A percentile compares a stretch with the other conserved stretches of the same genome.
Conservation (phyloP, 2,888 invertebrate genomes). For the Drosophila macrospina region DNA sequence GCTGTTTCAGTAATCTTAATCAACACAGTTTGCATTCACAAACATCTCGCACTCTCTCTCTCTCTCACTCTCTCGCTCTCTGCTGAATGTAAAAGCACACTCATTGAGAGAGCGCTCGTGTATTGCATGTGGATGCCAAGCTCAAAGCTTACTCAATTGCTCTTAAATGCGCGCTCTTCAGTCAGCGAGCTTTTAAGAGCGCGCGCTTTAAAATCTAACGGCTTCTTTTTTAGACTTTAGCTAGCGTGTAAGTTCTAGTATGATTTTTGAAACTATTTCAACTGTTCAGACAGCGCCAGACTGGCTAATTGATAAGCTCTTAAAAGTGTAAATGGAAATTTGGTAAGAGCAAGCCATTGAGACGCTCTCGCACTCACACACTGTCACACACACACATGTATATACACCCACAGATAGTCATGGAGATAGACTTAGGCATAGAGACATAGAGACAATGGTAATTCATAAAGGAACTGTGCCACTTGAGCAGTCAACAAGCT, state of each 20-base stretch:
- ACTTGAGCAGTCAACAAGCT: conserved; percentile 80
- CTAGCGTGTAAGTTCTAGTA: conserved; percentile 5
- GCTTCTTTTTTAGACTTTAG: conserved; percentile 8
- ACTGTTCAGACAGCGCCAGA: conserved; percentile 30
- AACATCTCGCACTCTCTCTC: conserved; percentile 11
- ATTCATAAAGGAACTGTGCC: conserved; percentile 65
- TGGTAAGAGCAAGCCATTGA: conserved; percentile 50
- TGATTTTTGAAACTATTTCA: conserved; percentile 29
- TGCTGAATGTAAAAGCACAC: conserved; percentile 47
- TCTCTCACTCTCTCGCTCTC: conserved; percentile 30
- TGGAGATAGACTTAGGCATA: conserved; percentile 2
- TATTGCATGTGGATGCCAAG: conserved; percentile 51
- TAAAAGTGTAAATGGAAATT: conserved; percentile 38
- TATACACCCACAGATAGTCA: background rate
- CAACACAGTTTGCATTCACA: conserved; percentile 39
- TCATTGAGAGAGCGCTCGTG: background rate
- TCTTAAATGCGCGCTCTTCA: conserved; percentile 51
- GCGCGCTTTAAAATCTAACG: conserved; percentile 15
- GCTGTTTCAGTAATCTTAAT: conserved; percentile 41
- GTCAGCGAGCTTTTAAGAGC: conserved; percentile 66
- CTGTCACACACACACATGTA: background rate
- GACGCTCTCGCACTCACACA: conserved; percentile 24
- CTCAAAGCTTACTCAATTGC: conserved; percentile 15
- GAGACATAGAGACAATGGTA: conserved; percentile 29
- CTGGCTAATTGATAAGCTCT: conserved; percentile 62